phyloP scores from a whole-genome alignment of 2,888 invertebrate species.

The Acronicta aceris region DNA sequence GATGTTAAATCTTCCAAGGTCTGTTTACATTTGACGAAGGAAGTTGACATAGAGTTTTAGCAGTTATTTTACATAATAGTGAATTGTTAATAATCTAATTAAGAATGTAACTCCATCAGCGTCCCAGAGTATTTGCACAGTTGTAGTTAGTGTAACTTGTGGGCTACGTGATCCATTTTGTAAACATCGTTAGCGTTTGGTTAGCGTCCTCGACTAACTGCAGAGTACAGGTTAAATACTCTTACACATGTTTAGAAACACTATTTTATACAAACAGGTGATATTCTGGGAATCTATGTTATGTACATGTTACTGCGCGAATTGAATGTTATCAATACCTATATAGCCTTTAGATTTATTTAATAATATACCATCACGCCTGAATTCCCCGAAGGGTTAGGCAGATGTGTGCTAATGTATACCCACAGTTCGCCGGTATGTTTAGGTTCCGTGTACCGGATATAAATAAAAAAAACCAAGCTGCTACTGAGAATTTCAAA shows the following conservation, averaged over 20 bases:
- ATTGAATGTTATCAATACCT: constrained; percentile 29
- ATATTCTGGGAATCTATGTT: constrained; percentile 42
- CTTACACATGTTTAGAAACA: constrained; percentile 42
- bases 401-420: no score
- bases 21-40: constrained; percentile 33
- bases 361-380: background rate
- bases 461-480: no score
- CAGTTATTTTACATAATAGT: constrained; percentile 4
- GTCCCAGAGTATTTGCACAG: constrained; percentile 54
- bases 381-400: no score
- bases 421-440: no score
- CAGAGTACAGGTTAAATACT: constrained; percentile 39
- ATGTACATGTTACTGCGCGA: constrained; percentile 29
- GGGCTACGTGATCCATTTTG: constrained; percentile 79
- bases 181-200: constrained; percentile 79
- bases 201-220: constrained; percentile 62
- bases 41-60: constrained; percentile 13
- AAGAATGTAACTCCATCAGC: constrained; percentile 49
- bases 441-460: no score
- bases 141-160: constrained; percentile 66
- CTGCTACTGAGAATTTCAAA: no score
- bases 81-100: constrained; percentile 38
- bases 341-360: constrained; percentile 2
- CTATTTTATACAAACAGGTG: constrained; percentile 48
- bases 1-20: constrained; percentile 27